Base-by-base conservation (phyloP, 1,140 invertebrate genomes). In the Panulirus ornatus region DNA sequence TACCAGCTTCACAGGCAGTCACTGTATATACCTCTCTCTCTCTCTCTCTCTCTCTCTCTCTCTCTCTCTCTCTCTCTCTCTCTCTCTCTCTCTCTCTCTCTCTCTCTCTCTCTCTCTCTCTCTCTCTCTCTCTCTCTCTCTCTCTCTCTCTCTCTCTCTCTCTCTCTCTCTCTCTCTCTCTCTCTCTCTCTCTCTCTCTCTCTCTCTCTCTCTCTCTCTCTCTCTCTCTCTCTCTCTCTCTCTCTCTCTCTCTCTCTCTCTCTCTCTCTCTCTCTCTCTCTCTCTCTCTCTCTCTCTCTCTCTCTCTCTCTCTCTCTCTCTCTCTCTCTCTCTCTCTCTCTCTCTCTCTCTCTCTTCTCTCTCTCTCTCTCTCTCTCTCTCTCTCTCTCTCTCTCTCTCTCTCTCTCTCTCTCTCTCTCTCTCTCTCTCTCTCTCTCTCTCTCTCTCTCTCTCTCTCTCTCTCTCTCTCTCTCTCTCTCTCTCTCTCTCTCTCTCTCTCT, bases 131-230 rank as follows among this genome's bases (percentile, higher is more conserved):
- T 93, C 93, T 86, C 84, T 71, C 70, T 78, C 30, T 86, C 84
- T 47, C 42, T 51, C 71, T 76, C 84, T 86, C 84, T 78, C 30
- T 86, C 84, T 22, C 47, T 40, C 75, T 83, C 70, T 76, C 70
- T 86, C 44, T 76, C 84, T 42, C 70, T 83, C 47, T 81, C 88
- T 58, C 44, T 88, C 44, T 76, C 86, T 58, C 88, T 51, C 22
- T 87, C 70, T 92, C 76, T 36, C 34, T 36, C 34, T 36, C 34
- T 73, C 34, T 36, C 34, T 36, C 22, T 73, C 70, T 73, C 70
- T 79, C 88, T 79, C 51, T 92, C 93, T 22, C 92, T 93, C 27
- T 95, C 94, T 79, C 93, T 94, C 6, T 36, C 22, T 73, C 70
- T 73, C 70, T 73, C 34, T 36, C 34, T 36, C 34, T 36, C 34